Conservation (phyloP, 2,113 vertebrate genomes). For the Mugil cephalus region DNA sequence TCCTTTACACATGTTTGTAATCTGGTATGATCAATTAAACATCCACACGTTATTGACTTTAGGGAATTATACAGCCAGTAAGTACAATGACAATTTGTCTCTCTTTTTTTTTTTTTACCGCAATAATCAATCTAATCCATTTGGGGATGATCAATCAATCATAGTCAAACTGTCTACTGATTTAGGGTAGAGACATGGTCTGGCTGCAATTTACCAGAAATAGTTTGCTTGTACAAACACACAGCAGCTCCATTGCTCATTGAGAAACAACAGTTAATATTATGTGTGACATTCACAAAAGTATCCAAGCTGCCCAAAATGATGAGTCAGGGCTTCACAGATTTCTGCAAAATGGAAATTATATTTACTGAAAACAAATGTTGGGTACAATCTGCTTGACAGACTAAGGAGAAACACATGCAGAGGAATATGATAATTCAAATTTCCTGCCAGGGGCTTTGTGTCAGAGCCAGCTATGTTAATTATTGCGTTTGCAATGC, state of each 20-base stretch:
- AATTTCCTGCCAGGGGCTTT: conserved; percentile 76
- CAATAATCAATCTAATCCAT: too few relatives aligned
- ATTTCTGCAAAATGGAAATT: conserved; percentile 34
- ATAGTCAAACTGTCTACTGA: not conserved
- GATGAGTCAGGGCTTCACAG: conserved; percentile 39
- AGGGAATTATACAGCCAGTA: conserved; percentile 6
- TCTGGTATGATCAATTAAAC: conserved; percentile 38
- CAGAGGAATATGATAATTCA: conserved; percentile 65
- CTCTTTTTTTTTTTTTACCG: too few relatives aligned
- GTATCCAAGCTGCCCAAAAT: conserved; percentile 2
- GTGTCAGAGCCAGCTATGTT: conserved; percentile 64
- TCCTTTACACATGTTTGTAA: conserved; percentile 36
- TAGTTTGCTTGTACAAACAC: not conserved
- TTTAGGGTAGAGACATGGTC: too few relatives aligned
- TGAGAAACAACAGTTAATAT: not conserved
- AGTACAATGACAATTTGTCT: too few relatives aligned
- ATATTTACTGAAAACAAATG: conserved; percentile 56
- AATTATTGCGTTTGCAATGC: conserved; percentile 61
- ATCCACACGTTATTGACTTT: not conserved
- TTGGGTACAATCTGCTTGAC: conserved; percentile 33
- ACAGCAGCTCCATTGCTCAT: not conserved
- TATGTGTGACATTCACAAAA: not conserved
- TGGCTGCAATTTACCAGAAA: not conserved
- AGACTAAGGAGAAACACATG: conserved; percentile 74
- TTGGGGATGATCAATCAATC: too few relatives aligned